phyloP scores from a whole-genome alignment of 2,113 vertebrate species.

The Origma solitaria region DNA sequence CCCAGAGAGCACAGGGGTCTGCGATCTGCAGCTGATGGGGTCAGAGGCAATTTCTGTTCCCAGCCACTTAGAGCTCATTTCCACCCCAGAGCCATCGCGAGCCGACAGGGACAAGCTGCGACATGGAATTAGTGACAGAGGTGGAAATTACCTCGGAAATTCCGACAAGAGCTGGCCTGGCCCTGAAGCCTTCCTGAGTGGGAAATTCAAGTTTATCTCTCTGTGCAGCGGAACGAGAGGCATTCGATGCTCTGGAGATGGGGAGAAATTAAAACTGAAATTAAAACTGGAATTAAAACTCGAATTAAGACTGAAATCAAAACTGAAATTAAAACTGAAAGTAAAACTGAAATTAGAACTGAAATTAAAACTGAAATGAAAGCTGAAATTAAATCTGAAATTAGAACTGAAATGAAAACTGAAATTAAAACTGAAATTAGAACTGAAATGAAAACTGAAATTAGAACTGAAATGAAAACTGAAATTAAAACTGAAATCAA shows the following conservation, averaged over 20 bases:
- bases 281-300: too few species aligned
- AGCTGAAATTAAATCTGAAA: too few species aligned
- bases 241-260: not conserved
- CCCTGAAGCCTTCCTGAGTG: not conserved
- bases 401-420: too few species aligned
- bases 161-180: not conserved
- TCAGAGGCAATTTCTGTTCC: conserved; percentile 23
- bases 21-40: not conserved
- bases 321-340: too few species aligned
- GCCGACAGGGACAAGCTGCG: not conserved
- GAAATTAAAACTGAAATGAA: too few species aligned
- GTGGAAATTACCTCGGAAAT: conserved; percentile 13
- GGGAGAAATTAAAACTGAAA: not conserved
- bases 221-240: not conserved
- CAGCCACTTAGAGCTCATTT: conserved; percentile 28
- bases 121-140: conserved; percentile 22
- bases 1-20: not conserved
- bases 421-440: too few species aligned
- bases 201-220: not conserved
- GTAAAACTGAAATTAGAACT: too few species aligned
- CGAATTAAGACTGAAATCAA: too few species aligned
- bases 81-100: not conserved
- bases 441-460: too few species aligned
- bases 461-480: too few species aligned
- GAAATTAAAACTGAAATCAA: too few species aligned